These are phyloP conservation scores for Maconellicoccus hirsutus DNA, from an alignment of 1,140 invertebrate species.

Conservation along the genomic window DNA sequence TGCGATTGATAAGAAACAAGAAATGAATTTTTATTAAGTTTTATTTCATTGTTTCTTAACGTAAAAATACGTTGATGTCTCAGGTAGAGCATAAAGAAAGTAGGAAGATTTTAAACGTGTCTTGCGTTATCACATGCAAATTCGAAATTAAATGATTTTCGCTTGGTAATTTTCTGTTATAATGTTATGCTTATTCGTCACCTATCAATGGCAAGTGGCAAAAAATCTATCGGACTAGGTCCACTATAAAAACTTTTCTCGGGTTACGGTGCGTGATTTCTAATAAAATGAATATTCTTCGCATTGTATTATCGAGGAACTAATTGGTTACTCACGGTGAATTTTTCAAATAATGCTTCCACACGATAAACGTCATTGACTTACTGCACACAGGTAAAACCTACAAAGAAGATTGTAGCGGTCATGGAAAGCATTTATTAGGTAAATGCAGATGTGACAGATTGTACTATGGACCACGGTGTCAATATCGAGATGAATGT, in stretches of 20 bases:
- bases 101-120: too few relatives aligned
- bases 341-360: constrained; percentile 2
- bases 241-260: not conserved
- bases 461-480: constrained; percentile 63
- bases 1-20: too few relatives aligned
- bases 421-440: constrained; percentile 62
- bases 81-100: too few relatives aligned
- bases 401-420: constrained; percentile 69
- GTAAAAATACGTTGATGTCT: too few relatives aligned
- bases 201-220: too few relatives aligned
- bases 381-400: constrained; percentile 43
- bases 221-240: not conserved
- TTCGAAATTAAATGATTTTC: too few relatives aligned
- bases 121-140: too few relatives aligned
- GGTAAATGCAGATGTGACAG: constrained; percentile 70
- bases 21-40: too few relatives aligned
- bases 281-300: not conserved
- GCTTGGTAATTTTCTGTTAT: too few relatives aligned
- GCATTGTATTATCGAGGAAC: not conserved
- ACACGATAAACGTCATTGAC: not conserved
- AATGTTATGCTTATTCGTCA: too few relatives aligned
- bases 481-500: constrained; percentile 79
- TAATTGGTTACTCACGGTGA: constrained; percentile 8
- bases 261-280: not conserved
- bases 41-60: too few relatives aligned